Conservation (phyloP, 2,113 vertebrate genomes). For the Aleadryas rufinucha region DNA sequence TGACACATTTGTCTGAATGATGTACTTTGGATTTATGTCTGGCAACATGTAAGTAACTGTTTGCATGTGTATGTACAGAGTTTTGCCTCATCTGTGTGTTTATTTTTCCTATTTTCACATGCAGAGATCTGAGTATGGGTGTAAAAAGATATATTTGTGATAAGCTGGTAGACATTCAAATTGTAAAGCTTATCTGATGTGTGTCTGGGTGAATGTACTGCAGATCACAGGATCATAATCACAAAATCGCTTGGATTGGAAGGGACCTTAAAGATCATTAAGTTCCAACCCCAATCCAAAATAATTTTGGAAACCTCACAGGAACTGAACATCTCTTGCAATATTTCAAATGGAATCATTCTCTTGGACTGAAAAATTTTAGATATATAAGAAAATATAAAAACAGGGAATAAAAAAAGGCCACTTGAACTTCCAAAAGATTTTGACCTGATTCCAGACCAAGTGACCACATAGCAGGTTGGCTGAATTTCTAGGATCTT, state of each 20-base stretch:
- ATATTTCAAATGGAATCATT: neutral
- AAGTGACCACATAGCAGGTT: neutral
- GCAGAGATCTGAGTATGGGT: neutral
- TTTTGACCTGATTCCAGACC: neutral
- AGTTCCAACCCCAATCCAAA: neutral
- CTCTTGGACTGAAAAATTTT: neutral
- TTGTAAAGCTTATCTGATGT: neutral
- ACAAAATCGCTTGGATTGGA: neutral
- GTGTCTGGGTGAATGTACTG: neutral
- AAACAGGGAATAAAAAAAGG: neutral
- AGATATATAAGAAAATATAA: neutral
- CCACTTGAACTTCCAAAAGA: neutral
- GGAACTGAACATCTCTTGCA: neutral
- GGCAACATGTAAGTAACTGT: neutral
- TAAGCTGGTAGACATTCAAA: neutral
- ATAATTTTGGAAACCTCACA: neutral
- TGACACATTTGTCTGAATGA: neutral
- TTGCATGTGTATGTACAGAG: neutral
- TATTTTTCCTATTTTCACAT: neutral
- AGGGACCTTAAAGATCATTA: neutral
- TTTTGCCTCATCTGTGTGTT: neutral
- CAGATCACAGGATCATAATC: neutral
- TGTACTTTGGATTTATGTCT: neutral
- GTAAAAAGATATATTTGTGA: neutral
- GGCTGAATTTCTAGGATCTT: neutral